phyloP scores from a whole-genome alignment of 2,888 invertebrate genomes.

The Cotesia congregata region DNA sequence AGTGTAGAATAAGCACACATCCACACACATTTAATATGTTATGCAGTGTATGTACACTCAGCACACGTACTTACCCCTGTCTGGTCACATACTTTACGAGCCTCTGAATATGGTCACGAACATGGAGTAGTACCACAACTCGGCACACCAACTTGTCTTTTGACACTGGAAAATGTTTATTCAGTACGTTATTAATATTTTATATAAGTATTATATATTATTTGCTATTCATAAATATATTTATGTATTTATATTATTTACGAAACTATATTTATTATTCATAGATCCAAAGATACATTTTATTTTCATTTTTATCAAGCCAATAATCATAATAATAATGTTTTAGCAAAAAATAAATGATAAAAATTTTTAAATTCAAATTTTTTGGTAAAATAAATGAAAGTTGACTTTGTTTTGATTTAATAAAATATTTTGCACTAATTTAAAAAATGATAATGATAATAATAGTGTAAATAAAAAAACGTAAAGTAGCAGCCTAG shows the following conservation, averaged over 20 bases:
- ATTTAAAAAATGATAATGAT: neutral
- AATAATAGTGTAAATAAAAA: neutral
- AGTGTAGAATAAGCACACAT: neutral
- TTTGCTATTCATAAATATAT: neutral
- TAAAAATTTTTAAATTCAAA: no score
- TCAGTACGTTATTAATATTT: slow-evolving; percentile 48
- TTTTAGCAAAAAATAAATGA: no score
- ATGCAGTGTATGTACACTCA: slow-evolving; percentile 14
- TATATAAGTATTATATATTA: slow-evolving; percentile 31
- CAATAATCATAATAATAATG: no score
- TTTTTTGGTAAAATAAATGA: no score
- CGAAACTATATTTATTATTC: neutral
- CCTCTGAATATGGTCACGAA: slow-evolving; percentile 55
- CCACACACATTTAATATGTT: slow-evolving; percentile 1
- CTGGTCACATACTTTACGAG: slow-evolving; percentile 54
- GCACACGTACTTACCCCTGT: slow-evolving; percentile 48
- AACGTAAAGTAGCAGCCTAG: neutral
- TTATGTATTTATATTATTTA: slow-evolving; percentile 2
- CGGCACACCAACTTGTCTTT: slow-evolving; percentile 29
- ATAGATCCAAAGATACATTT: neutral
- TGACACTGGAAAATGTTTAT: slow-evolving; percentile 51
- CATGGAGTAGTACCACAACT: slow-evolving; percentile 43
- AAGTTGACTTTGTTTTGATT: neutral
- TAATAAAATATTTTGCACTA: neutral
- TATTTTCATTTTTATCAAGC: neutral